A percentile compares a stretch with the other conserved stretches of the same genome.
phyloP scores from a whole-genome alignment of 1,140 invertebrate species.

The Parasteatoda tepidariorum region DNA sequence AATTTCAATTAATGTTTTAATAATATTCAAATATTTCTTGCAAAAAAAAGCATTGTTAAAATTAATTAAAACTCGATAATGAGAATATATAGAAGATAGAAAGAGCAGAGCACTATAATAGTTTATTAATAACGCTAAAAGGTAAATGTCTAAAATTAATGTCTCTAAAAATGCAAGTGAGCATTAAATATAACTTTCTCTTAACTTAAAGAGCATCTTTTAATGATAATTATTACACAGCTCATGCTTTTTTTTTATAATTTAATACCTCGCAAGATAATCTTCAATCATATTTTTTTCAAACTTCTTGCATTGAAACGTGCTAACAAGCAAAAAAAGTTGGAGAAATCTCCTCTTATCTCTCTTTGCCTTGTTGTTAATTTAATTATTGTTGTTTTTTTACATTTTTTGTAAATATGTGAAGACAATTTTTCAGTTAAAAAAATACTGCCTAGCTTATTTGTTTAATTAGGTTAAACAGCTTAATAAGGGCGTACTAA shows the following conservation, averaged over 20 bases:
- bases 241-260: background rate
- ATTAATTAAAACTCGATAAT: too few relatives aligned
- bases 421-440: constrained; percentile 3
- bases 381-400: background rate
- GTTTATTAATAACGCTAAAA: too few relatives aligned
- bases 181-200: background rate
- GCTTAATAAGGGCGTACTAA: background rate
- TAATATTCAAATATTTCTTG: too few relatives aligned
- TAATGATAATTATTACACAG: background rate
- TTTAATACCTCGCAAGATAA: background rate
- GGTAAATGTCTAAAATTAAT: too few relatives aligned
- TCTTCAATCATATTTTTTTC: background rate
- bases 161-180: too few relatives aligned
- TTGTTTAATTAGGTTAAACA: constrained; percentile 18
- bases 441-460: background rate
- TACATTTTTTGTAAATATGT: background rate
- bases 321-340: background rate
- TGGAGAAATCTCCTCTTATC: background rate
- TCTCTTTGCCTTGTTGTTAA: constrained; percentile 2
- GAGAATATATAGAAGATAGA: too few relatives aligned
- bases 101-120: too few relatives aligned
- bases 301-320: background rate
- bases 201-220: background rate
- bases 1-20: too few relatives aligned
- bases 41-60: too few relatives aligned